Evolutionary conservation across 2,888 invertebrate genomes (phyloP), one percentile per base, ranked within the genome.

Genomic region (Sinotaia quadrata): DNA sequence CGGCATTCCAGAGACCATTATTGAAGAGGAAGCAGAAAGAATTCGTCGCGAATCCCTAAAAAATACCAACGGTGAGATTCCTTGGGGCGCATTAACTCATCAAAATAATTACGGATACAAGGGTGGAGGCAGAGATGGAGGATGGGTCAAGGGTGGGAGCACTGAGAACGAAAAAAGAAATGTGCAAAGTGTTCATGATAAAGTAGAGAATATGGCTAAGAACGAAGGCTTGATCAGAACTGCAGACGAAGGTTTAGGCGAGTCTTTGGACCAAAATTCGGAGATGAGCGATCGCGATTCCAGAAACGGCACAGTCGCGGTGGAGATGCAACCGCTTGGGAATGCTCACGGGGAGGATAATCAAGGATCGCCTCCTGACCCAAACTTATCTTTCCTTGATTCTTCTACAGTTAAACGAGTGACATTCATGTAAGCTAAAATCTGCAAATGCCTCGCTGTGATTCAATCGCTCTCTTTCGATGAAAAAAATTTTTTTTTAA

Each of bases 1-100:
- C 33, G 68, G 58, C 31, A 77, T 79, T 21, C 80, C 80, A 18
- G 83, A 81, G 67, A 81, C 83, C 10, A 83, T 83, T 41, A 72
- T 77, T 41, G 82, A 82, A 58, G 83, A 83, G 62, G 75, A 77
- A 18, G 76, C 78, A 21, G 76, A 76, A 49, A 62, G 75, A 15
- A 72, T 73, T 33, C 72, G 75, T 4, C 56, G 76, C 4, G 76
- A 76, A 67, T 76, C 76, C 12, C 60, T 76, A 36, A 68, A 60
- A n/a, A 51, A 51, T 10, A 15, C 60, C 37, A 60, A 60, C 60
- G 52, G 67, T 15, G 59, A 59, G n/a, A n/a, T n/a, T n/a, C n/a
- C n/a, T n/a, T n/a, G n/a, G n/a, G n/a, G n/a, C n/a, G n/a, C n/a
- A n/a, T n/a, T n/a, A n/a, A n/a, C n/a, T n/a, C n/a, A n/a, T n/a